phyloP scores from a whole-genome alignment of 1,140 invertebrate genomes.

The Rhyzopertha dominica region DNA sequence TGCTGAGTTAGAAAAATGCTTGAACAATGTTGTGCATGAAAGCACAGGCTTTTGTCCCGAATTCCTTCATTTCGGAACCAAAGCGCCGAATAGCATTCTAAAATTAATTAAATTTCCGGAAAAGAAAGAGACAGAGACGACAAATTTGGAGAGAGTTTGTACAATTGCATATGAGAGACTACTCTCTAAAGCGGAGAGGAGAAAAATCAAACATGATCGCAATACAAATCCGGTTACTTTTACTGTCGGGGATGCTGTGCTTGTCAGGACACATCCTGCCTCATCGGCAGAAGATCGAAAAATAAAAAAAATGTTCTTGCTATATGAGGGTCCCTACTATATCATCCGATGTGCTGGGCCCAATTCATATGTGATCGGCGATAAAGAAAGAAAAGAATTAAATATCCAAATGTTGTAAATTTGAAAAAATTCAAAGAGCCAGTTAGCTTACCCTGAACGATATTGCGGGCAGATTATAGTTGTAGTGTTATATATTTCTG shows the following conservation, averaged over 20 bases:
- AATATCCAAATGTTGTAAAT: no score
- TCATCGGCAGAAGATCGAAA: background rate
- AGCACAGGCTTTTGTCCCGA: conserved; percentile 3
- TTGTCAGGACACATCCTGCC: conserved; percentile 5
- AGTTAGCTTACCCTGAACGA: no score
- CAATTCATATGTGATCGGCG: conserved; percentile 1
- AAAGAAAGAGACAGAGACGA: no score
- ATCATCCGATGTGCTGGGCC: conserved; percentile 2
- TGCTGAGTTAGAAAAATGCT: background rate
- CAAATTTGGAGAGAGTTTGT: no score
- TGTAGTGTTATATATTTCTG: no score
- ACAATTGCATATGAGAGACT: background rate
- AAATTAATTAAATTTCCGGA: no score
- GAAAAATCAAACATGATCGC: background rate
- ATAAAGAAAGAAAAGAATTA: no score
- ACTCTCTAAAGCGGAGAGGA: background rate
- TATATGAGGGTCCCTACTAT: conserved; percentile 4
- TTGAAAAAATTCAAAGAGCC: no score
- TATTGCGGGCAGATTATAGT: no score
- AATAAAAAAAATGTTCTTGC: conserved; percentile 9
- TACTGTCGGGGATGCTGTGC: conserved; percentile 1
- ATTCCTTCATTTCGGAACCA: conserved; percentile 4
- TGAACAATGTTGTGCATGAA: background rate
- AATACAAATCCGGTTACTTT: background rate
- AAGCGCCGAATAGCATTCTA: background rate